A percentile compares a stretch with the other conserved stretches of the same genome.
Evolutionary conservation across 2,888 invertebrate species (phyloP).

Genomic region (Mantis religiosa): DNA sequence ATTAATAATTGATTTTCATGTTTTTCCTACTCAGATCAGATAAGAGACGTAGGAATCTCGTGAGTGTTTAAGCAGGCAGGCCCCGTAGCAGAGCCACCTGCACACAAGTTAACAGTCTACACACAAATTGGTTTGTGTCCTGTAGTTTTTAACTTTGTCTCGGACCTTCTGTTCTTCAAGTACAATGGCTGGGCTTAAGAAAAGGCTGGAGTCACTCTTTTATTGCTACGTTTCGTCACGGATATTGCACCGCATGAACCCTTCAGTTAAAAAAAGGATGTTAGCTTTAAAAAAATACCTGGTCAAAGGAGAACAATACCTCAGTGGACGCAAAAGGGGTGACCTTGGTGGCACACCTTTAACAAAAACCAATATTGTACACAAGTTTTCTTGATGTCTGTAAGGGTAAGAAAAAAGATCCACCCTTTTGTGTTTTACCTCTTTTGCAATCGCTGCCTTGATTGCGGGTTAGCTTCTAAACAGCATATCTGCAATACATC

Average conservation of each 20-base stretch:
- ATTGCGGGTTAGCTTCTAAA: neutral
- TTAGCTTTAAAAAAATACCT: neutral
- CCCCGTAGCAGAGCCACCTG: neutral
- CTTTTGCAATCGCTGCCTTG: neutral
- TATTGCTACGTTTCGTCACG: neutral
- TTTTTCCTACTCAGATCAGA: no score
- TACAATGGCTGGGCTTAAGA: neutral
- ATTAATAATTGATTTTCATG: no score
- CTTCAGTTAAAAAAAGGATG: neutral
- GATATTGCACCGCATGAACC: neutral
- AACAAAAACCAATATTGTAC: neutral
- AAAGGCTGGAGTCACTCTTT: neutral
- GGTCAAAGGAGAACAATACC: neutral
- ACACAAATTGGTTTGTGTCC: neutral
- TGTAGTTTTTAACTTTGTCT: neutral
- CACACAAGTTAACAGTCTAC: no score
- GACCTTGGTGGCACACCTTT: neutral
- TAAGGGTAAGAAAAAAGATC: no score
- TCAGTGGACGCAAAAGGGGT: neutral
- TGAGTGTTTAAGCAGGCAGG: no score
- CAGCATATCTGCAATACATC: neutral
- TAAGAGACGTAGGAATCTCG: no score
- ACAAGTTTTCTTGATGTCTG: neutral
- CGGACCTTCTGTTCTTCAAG: neutral
- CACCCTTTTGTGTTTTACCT: neutral